Percentiles rank a stretch among this genome's conserved stretches.
These are phyloP conservation scores for Chesias legatella DNA, from an alignment of 2,888 invertebrate species.

Conservation along the genomic window DNA sequence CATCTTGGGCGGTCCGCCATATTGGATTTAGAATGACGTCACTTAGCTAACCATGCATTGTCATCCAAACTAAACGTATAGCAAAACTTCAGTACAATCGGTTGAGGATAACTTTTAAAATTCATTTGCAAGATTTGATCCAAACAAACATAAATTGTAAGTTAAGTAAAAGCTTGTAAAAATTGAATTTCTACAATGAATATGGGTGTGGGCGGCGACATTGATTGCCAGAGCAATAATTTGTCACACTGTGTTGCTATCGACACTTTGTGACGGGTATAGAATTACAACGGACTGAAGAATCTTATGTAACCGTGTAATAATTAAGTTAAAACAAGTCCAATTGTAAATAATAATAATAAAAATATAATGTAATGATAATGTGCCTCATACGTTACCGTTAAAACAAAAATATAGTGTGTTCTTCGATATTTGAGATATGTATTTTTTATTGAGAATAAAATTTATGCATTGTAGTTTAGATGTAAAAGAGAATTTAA, in stretches of 20 bases:
- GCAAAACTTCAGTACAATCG: no score
- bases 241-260: slow-evolving; percentile 36
- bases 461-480: slow-evolving; percentile 75
- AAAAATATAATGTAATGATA: slow-evolving; percentile 51
- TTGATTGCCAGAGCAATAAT: neutral
- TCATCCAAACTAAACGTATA: no score
- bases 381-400: slow-evolving; percentile 79
- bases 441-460: slow-evolving; percentile 72
- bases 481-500: slow-evolving; percentile 73
- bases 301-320: slow-evolving; percentile 36
- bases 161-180: no score
- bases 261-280: slow-evolving; percentile 12
- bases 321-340: slow-evolving; percentile 42
- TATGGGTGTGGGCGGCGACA: no score
- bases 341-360: slow-evolving; percentile 43
- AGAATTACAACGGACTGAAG: slow-evolving; percentile 46
- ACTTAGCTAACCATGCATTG: no score
- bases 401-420: slow-evolving; percentile 65
- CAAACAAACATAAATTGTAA: no score
- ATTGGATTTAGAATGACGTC: no score
- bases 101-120: no score
- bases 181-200: no score
- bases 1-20: no score
- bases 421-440: slow-evolving; percentile 75
- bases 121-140: no score